These are phyloP conservation scores for Trachops cirrhosus DNA, from an alignment of 2,797 vertebrate genomes.

Conservation along the genomic window DNA sequence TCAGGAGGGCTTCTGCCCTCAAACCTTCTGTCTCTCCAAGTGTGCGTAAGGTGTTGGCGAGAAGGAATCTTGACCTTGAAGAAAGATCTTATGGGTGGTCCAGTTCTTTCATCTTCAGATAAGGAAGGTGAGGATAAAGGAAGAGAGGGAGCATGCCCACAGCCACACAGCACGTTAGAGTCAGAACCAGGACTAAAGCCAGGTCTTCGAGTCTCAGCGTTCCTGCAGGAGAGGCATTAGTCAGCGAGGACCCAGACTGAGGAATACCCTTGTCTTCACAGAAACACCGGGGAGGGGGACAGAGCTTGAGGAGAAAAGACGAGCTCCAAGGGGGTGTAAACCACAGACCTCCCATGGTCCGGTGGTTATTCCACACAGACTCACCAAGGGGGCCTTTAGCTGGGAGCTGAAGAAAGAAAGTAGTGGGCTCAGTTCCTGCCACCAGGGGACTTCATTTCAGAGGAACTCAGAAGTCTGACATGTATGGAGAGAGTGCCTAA, in stretches of 20 bases:
- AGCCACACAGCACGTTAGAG: not conserved
- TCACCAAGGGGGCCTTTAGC: not conserved
- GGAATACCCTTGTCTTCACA: not conserved
- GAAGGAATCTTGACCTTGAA: not conserved
- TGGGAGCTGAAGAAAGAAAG: not conserved
- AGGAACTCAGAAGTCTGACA: not conserved
- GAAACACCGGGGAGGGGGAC: not conserved
- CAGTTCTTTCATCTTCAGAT: not conserved
- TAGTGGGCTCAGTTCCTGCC: not conserved
- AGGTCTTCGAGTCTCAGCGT: not conserved
- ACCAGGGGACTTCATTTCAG: not conserved
- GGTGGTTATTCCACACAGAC: not conserved
- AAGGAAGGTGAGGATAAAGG: not conserved
- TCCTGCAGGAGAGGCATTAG: not conserved
- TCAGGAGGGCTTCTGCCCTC: not conserved
- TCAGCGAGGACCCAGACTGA: not conserved
- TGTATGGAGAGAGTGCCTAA: not conserved
- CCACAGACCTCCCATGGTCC: not conserved
- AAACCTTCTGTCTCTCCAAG: not conserved
- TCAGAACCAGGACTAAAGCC: not conserved
- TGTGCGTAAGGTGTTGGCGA: not conserved
- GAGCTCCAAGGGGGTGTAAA: not conserved
- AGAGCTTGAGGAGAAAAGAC: not conserved
- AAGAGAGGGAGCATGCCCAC: not conserved
- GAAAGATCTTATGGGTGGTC: not conserved